Evolutionary conservation across 2,113 vertebrate species (phyloP).

Genomic region (Lagopus muta): DNA sequence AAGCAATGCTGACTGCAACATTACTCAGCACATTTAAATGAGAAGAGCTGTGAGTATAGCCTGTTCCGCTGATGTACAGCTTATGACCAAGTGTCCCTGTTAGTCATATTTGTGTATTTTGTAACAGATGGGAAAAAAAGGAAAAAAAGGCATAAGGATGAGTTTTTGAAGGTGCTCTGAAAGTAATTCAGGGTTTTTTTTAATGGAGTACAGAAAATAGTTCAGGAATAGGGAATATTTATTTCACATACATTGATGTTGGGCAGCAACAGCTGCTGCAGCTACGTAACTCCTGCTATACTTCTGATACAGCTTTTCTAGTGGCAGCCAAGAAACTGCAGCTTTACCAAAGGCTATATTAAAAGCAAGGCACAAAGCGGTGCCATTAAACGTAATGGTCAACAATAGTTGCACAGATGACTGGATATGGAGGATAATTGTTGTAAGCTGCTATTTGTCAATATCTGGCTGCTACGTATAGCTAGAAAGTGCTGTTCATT

Average conservation of each 20-base stretch:
- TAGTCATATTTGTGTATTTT: background rate
- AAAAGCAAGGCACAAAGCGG: background rate
- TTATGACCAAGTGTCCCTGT: background rate
- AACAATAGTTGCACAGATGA: background rate
- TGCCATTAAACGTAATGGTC: background rate
- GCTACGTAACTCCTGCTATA: background rate
- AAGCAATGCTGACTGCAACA: background rate
- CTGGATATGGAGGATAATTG: background rate
- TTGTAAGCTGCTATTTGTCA: background rate
- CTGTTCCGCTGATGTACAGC: background rate
- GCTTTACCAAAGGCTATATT: background rate
- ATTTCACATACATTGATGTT: background rate
- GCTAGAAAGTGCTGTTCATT: accelerated
- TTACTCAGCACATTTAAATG: background rate
- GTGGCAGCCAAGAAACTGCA: background rate
- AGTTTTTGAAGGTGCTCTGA: background rate
- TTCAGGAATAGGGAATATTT: background rate
- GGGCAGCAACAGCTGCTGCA: background rate
- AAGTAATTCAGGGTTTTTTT: background rate
- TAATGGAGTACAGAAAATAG: background rate
- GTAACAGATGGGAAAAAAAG: background rate
- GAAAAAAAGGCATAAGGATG: background rate
- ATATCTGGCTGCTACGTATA: background rate
- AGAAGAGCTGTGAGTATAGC: background rate
- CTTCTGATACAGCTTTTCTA: background rate